phyloP scores from a whole-genome alignment of 2,888 invertebrate genomes.

The Acanthococcus lagerstroemiae region DNA sequence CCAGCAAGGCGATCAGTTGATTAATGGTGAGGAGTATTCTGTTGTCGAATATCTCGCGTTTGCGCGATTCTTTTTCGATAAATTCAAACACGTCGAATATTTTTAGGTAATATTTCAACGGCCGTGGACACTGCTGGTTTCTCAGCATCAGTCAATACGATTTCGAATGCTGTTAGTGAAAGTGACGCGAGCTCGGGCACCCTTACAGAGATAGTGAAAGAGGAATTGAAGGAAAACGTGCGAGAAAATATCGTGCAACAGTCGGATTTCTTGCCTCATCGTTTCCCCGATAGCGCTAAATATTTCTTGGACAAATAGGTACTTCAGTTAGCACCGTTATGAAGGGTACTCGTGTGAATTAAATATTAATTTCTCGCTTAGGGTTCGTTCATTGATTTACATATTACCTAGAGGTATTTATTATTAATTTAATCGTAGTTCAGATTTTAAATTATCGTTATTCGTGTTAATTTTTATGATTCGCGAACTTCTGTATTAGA shows the following conservation, averaged over 20 bases:
- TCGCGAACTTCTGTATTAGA: too few species aligned
- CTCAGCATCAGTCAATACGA: constrained; percentile 2
- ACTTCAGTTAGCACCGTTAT: too few species aligned
- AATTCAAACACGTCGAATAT: too few species aligned
- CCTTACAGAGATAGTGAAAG: constrained; percentile 15
- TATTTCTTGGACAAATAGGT: constrained; percentile 20
- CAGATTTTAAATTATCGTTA: too few species aligned
- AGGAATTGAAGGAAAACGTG: constrained; percentile 26
- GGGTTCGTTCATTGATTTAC: too few species aligned
- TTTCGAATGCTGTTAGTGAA: neutral
- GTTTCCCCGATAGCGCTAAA: constrained; percentile 18
- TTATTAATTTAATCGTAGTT: too few species aligned
- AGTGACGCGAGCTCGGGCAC: neutral
- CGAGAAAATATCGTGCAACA: constrained; percentile 24
- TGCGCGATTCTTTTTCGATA: neutral
- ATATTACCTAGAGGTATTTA: too few species aligned
- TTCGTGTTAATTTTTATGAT: too few species aligned
- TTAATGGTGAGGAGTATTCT: constrained; percentile 8
- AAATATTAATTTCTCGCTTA: too few species aligned
- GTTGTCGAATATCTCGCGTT: neutral
- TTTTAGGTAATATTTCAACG: constrained; percentile 10
- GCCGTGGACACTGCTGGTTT: constrained; percentile 15
- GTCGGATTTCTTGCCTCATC: constrained; percentile 9
- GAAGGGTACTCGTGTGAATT: too few species aligned
- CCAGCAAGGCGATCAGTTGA: constrained; percentile 10